Percentiles rank a stretch among this genome's conserved stretches.
Conservation (phyloP, 2,113 vertebrate species). For the Elaphurus davidianus region DNA sequence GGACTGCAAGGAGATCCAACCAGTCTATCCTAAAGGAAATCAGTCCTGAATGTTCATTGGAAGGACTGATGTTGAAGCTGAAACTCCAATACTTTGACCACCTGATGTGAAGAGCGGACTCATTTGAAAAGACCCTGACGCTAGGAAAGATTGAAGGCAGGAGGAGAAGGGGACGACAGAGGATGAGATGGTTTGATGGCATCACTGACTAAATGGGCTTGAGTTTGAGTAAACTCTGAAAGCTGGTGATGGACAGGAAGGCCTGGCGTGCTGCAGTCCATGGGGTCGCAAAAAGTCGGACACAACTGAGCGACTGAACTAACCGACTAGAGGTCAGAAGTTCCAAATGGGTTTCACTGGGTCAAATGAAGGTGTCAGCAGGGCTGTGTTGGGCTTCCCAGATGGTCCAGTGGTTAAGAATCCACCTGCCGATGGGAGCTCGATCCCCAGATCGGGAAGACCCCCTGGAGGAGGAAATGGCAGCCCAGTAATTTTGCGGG, state of each 20-base stretch:
- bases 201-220: neutral
- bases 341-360: neutral
- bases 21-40: neutral
- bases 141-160: neutral
- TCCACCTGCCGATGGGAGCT: neutral
- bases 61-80: neutral
- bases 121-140: neutral
- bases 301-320: rapidly evolving
- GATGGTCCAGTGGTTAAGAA: neutral
- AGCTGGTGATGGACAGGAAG: neutral
- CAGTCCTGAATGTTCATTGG: neutral
- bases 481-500: neutral
- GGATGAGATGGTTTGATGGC: neutral
- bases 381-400: neutral
- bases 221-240: neutral
- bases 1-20: neutral
- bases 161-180: neutral
- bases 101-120: neutral
- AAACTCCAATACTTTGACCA: neutral
- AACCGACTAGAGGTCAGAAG: neutral
- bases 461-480: neutral
- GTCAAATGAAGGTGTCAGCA: neutral
- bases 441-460: neutral
- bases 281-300: neutral
- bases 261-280: neutral